Evolutionary conservation across 2,888 invertebrate genomes (phyloP), one percentile per base, ranked within the genome.

Genomic region (Mimas tiliae): DNA sequence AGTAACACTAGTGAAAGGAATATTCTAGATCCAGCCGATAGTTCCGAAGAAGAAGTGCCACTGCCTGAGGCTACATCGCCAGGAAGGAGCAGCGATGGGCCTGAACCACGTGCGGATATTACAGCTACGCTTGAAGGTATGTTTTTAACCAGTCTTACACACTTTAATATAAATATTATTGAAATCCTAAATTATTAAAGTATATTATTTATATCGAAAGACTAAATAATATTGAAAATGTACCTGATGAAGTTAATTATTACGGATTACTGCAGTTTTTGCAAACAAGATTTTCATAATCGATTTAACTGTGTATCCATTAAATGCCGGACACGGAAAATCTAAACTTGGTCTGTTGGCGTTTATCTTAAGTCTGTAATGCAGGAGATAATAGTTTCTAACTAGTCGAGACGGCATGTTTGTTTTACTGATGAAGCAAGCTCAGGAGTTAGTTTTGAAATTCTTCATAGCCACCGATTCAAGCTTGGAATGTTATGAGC

Each of bases 41-140:
- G 94, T 70, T 94, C 94, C 8, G 94, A 94, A 66, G 94, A 94
- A 70, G 94, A 94, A 70, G 89, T 94, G 58, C 88, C 90, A 63
- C 72, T 94, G 42, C 89, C 93, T 50, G 92, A 94, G 72, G 90
- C 94, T 2, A 90, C 93, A 1, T 93, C 94, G 0, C 93, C 93
- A 0, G 93, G 93, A 6, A 78, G 93, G 67, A 93, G 93, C 76
- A 93, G 93, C 63, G 93, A 93, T 72, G 93, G 93, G 1, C 93
- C 93, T 0, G 93, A 93, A 73, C 93, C 93, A 0, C 84, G 89
- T 70, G 93, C 93, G 48, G 93, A 93, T 73, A 92, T 93, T 63
- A 93, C 93, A 1, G 93, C 93, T 6, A 86, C 86, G 16, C 83
- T 93, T 62, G 93, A 92, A 73, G 89, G 93, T 91, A 80, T 64